These are phyloP conservation scores for Drosophila ambigua DNA, from an alignment of 1,140 invertebrate species.

Conservation along the genomic window DNA sequence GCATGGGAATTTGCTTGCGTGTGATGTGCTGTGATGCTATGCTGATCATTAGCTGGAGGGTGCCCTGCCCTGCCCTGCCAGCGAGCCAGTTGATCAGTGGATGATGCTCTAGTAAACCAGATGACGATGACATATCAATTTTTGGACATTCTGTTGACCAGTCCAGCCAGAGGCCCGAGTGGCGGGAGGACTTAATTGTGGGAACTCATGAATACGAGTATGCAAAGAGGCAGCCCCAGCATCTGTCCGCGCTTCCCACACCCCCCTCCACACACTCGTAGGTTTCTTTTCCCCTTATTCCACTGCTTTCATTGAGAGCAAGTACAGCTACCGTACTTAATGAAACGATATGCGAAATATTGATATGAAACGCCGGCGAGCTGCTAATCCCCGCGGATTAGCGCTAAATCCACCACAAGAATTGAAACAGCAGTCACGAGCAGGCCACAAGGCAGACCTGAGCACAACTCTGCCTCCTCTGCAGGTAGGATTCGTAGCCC, in stretches of 20 bases:
- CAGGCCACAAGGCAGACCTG: conserved; percentile 1
- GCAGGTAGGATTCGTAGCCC: conserved; percentile 23
- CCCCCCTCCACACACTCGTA: no score
- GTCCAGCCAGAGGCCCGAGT: conserved; percentile 4
- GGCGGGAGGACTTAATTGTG: conserved; percentile 42
- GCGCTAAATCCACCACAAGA: conserved; percentile 77
- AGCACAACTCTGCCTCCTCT: conserved; percentile 8
- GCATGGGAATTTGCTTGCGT: conserved; percentile 82
- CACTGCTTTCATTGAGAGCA: conserved; percentile 56
- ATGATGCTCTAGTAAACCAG: conserved; percentile 80
- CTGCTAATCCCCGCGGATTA: conserved; percentile 69
- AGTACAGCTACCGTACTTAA: conserved; percentile 60
- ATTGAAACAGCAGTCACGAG: conserved; percentile 64
- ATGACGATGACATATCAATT: conserved; percentile 82
- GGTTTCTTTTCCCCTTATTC: conserved; percentile 3
- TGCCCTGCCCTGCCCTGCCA: background rate
- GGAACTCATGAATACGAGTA: conserved; percentile 75
- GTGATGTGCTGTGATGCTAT: conserved; percentile 76
- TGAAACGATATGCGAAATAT: conserved; percentile 43
- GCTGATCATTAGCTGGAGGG: conserved; percentile 51
- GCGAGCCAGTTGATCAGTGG: conserved; percentile 20
- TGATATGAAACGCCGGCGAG: conserved; percentile 47
- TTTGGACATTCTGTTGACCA: conserved; percentile 39
- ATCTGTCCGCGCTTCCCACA: conserved; percentile 37
- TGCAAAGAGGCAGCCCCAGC: conserved; percentile 24